Percentiles rank a stretch among this genome's conserved stretches.
These are phyloP conservation scores for Artemisiospiza belli DNA, from an alignment of 2,113 vertebrate species.

Conservation along the genomic window DNA sequence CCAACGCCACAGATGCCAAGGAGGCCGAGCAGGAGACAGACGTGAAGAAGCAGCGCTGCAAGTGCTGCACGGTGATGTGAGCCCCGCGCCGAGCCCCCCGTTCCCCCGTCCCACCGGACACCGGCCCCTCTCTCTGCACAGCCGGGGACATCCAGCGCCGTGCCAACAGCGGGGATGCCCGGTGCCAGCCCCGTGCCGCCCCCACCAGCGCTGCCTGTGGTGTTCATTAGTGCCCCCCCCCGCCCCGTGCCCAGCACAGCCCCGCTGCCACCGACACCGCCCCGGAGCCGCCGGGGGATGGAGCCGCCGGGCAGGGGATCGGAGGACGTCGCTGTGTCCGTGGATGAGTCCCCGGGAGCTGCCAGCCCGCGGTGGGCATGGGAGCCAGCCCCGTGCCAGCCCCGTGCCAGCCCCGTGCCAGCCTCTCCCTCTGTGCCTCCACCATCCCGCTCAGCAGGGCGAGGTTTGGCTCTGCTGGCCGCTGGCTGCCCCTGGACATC, in stretches of 20 bases:
- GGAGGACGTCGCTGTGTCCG: background rate
- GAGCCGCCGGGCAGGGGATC: background rate
- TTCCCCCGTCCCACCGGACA: background rate
- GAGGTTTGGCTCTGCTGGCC: background rate
- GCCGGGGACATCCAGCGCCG: background rate
- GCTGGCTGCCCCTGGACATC: background rate
- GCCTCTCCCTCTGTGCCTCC: background rate
- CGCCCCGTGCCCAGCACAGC: background rate
- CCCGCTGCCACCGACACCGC: background rate
- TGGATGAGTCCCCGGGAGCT: background rate
- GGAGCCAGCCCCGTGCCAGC: background rate
- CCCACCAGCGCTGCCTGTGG: constrained; percentile 1
- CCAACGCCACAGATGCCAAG: constrained; percentile 57
- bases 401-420: background rate
- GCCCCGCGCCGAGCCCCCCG: background rate
- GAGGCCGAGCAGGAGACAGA: constrained; percentile 74
- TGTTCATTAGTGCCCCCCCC: constrained; percentile 35
- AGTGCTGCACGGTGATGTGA: constrained; percentile 95
- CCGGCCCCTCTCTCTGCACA: background rate
- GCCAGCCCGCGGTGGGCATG: background rate
- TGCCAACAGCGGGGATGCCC: background rate
- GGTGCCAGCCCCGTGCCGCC: background rate
- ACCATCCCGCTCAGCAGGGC: background rate
- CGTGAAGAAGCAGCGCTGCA: constrained; percentile 89
- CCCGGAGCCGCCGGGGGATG: background rate